phyloP scores from a whole-genome alignment of 2,797 vertebrate genomes.

The Phalanger gymnotis region DNA sequence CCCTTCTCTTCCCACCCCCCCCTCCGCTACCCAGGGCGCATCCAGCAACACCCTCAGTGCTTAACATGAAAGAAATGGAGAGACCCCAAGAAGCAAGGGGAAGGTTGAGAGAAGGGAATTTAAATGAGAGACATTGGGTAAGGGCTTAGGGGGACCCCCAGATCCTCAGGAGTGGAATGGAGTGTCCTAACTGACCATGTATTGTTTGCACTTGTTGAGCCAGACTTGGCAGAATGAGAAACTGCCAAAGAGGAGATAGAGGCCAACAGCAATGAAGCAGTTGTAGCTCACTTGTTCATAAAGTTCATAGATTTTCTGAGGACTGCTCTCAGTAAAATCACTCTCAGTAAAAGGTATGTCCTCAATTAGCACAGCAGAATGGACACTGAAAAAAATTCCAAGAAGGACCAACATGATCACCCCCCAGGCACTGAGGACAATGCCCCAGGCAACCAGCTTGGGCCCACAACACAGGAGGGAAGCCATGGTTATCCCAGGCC shows the following conservation, averaged over 20 bases:
- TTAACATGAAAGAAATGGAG: not conserved
- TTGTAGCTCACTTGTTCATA: conserved; percentile 95
- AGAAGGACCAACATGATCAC: conserved; percentile 95
- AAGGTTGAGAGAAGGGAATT: not conserved
- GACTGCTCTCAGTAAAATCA: conserved; percentile 89
- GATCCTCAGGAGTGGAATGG: conserved; percentile 11
- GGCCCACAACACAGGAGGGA: conserved; percentile 95
- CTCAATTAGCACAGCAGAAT: conserved; percentile 94
- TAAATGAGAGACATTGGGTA: not conserved
- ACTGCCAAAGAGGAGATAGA: conserved; percentile 91
- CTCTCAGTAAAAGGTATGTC: conserved; percentile 91
- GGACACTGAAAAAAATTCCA: conserved; percentile 94
- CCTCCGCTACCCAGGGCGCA: not conserved
- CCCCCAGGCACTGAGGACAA: conserved; percentile 94
- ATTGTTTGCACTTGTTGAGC: conserved; percentile 94
- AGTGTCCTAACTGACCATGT: conserved; percentile 91
- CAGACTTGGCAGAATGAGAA: conserved; percentile 94
- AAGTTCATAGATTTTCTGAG: conserved; percentile 88
- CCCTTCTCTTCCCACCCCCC: not conserved
- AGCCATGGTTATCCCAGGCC: conserved; percentile 84
- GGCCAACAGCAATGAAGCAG: conserved; percentile 93
- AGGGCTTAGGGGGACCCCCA: conserved; percentile 24
- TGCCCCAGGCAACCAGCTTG: conserved; percentile 95
- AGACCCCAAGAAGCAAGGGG: not conserved
- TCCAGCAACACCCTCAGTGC: not conserved